Evolutionary conservation across 1,140 invertebrate species (phyloP).

Genomic region (Amphibalanus amphitrite): DNA sequence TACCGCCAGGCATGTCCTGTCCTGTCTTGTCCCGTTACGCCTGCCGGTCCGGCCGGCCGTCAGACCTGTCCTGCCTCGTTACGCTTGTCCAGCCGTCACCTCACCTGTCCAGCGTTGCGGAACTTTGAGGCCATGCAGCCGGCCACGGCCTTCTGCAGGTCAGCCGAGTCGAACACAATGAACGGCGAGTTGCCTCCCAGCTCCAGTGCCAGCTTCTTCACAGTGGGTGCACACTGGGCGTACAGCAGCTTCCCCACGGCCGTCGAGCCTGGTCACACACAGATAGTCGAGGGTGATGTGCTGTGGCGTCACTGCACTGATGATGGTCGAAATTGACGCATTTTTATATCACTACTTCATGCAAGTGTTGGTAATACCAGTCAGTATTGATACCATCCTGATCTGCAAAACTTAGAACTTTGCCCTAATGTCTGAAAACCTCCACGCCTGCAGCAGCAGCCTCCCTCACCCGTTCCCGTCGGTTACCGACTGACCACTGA

Average conservation of each 20-base stretch:
- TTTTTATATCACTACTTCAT: not conserved
- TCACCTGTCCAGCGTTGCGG: slow-evolving; percentile 72
- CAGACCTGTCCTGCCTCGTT: no score
- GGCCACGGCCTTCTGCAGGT: slow-evolving; percentile 70
- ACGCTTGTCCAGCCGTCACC: slow-evolving; percentile 3
- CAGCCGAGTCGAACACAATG: slow-evolving; percentile 85
- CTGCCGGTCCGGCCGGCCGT: no score
- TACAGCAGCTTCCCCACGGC: slow-evolving; percentile 71
- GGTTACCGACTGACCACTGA: slow-evolving; percentile 22
- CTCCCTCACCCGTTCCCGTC: no score
- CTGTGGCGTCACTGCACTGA: no score
- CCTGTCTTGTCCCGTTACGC: no score
- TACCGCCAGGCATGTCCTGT: no score
- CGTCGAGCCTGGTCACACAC: slow-evolving; percentile 60
- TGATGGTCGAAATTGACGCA: not conserved
- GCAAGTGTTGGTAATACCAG: not conserved
- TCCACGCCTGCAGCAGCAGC: not conserved
- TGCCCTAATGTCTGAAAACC: not conserved
- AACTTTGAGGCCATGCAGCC: slow-evolving; percentile 86
- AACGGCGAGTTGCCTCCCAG: slow-evolving; percentile 97
- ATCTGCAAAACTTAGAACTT: not conserved
- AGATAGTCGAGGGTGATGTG: no score
- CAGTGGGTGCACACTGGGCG: slow-evolving; percentile 57
- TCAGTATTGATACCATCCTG: not conserved
- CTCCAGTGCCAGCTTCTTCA: slow-evolving; percentile 82